Evolutionary conservation across 2,888 invertebrate species (phyloP).

Genomic region (Hypomecis atomaria): DNA sequence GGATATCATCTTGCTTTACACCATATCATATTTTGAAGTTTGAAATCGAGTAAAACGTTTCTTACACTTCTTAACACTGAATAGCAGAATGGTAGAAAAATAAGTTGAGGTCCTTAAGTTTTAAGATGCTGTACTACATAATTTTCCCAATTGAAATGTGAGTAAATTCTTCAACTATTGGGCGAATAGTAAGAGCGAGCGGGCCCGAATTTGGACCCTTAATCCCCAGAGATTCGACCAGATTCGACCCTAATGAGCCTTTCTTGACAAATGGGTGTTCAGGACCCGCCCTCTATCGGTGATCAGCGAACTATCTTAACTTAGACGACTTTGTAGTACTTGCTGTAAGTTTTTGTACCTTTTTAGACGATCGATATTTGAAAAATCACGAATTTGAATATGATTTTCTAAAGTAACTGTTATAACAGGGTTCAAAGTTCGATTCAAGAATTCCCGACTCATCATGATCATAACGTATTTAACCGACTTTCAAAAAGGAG

Average conservation of each 20-base stretch:
- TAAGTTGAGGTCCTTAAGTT: too few species aligned
- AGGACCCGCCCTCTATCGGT: slow-evolving; percentile 75
- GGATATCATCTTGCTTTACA: too few species aligned
- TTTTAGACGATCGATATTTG: neutral
- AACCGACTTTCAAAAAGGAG: too few species aligned
- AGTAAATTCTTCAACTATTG: slow-evolving; percentile 44
- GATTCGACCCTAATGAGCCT: slow-evolving; percentile 77
- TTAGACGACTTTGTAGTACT: slow-evolving; percentile 42
- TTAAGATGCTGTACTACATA: neutral
- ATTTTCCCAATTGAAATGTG: slow-evolving; percentile 3
- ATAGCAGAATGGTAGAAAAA: too few species aligned
- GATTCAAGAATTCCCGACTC: too few species aligned
- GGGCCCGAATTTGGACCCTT: slow-evolving; percentile 58
- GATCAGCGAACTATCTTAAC: slow-evolving; percentile 73
- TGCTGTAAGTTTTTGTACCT: slow-evolving; percentile 4
- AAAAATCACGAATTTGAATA: too few species aligned
- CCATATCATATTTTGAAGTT: too few species aligned
- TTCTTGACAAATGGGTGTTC: slow-evolving; percentile 73
- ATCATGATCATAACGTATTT: too few species aligned
- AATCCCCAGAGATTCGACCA: slow-evolving; percentile 74
- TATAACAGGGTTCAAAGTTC: too few species aligned
- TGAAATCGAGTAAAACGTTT: too few species aligned
- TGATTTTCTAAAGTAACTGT: too few species aligned
- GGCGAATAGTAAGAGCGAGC: slow-evolving; percentile 46
- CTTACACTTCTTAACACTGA: too few species aligned